A percentile compares a stretch with the other conserved stretches of the same genome.
Evolutionary conservation across 2,113 vertebrate species (phyloP).

Genomic region (Scophthalmus maximus): DNA sequence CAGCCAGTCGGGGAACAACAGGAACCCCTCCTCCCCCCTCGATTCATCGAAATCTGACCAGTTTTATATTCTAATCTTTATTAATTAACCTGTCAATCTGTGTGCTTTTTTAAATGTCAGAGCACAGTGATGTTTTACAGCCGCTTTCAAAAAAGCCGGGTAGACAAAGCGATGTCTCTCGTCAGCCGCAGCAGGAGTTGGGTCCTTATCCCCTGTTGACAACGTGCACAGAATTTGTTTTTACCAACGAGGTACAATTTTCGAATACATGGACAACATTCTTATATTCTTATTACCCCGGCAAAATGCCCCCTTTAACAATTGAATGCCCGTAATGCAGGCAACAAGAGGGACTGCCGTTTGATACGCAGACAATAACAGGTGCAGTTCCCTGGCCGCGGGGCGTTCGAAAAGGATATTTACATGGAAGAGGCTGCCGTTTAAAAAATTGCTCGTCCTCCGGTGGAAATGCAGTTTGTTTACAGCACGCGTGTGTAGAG

Average conservation of each 20-base stretch:
- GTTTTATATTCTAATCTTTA: slow-evolving; percentile 14
- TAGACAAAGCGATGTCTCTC: neutral
- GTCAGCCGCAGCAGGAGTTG: no score
- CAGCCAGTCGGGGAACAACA: slow-evolving; percentile 18
- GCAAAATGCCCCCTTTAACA: neutral
- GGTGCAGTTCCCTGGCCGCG: neutral
- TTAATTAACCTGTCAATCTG: slow-evolving; percentile 24
- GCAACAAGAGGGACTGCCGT: no score
- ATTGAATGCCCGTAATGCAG: no score
- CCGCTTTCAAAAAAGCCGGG: neutral
- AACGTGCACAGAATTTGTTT: no score
- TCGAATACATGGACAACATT: no score
- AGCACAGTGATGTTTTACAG: neutral
- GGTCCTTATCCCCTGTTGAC: no score
- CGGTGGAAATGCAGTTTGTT: neutral
- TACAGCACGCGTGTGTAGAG: neutral
- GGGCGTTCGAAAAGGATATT: slow-evolving; percentile 11
- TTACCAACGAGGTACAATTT: no score
- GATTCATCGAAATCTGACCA: slow-evolving; percentile 27
- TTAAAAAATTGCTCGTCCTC: slow-evolving; percentile 3
- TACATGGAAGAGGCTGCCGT: neutral
- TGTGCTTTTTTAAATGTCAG: neutral
- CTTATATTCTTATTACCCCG: neutral
- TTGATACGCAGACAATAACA: neutral
- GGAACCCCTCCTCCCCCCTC: neutral